These are phyloP conservation scores for Pardosa pseudoannulata DNA, from an alignment of 2,888 invertebrate species.

Conservation along the genomic window DNA sequence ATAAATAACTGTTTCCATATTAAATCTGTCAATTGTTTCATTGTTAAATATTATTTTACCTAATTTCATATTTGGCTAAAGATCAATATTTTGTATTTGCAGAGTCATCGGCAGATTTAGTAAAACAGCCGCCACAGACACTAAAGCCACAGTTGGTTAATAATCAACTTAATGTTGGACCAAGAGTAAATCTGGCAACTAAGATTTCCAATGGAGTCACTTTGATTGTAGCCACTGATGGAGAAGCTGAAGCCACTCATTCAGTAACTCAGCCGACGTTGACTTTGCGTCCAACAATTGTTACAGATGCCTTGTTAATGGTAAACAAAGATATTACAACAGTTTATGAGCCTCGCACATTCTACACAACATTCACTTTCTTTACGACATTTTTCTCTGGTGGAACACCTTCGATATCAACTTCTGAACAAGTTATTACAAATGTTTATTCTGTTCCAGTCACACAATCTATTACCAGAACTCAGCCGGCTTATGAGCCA, in stretches of 20 bases:
- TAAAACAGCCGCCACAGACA: slow-evolving; percentile 36
- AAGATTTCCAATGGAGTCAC: slow-evolving; percentile 74
- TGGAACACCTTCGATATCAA: slow-evolving; percentile 81
- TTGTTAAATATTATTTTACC: too few relatives aligned
- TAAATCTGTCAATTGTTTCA: too few relatives aligned
- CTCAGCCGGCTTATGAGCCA: slow-evolving; percentile 76
- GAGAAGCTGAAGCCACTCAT: slow-evolving; percentile 26
- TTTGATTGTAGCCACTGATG: slow-evolving; percentile 72
- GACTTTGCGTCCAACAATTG: slow-evolving; percentile 63
- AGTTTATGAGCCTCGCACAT: slow-evolving; percentile 72
- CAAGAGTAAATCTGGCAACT: slow-evolving; percentile 67
- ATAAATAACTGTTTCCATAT: too few relatives aligned
- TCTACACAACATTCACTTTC: slow-evolving; percentile 84
- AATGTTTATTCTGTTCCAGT: slow-evolving; percentile 85
- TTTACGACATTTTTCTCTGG: slow-evolving; percentile 83
- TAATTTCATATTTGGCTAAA: too few relatives aligned
- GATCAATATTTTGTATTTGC: neutral
- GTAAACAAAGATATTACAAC: slow-evolving; percentile 55
- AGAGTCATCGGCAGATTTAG: neutral
- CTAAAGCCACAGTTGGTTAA: slow-evolving; percentile 48
- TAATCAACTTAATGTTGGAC: slow-evolving; percentile 61
- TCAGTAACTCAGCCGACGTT: slow-evolving; percentile 35
- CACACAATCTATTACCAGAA: slow-evolving; percentile 23
- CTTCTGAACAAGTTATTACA: slow-evolving; percentile 83
- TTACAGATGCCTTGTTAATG: slow-evolving; percentile 72